Base-by-base conservation (phyloP, 2,113 vertebrate species). In the Alexandromys fortis region DNA sequence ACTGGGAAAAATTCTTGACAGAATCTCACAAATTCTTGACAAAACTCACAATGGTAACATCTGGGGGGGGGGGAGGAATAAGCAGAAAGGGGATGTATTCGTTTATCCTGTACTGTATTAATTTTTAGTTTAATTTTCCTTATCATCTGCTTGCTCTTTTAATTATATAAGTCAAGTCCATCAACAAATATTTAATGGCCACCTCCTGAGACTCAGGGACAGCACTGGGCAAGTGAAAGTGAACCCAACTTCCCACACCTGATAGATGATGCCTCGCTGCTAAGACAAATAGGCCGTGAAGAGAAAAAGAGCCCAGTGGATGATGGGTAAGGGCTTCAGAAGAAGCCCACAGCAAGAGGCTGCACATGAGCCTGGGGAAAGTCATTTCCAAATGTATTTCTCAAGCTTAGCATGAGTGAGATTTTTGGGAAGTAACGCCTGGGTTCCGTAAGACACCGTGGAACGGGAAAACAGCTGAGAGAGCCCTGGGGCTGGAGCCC, bases 131-230 rank as follows among this genome's bases (percentile, higher is more conserved):
- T 12, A 82, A 13, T 22, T 13, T 22, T 28, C 55, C 90, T 72
- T 30, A n/a, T 38, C 55, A 47, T 67, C 61, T 35, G 49, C 26
- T 89, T 61, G 89, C 5, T 47, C 65, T 21, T 67, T 86, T 78
- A 91, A 82, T 38, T 65, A 73, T 21, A 47, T n/a, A 76, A 92
- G n/a, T 92, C 42, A 76, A 92, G n/a, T 92, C n/a, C 24, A 49
- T 96, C 24, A 76, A 77, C 58, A 17, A 63, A 55, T 28, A 65
- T 52, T 81, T 72, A 87, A 93, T 47, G 28, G 58, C 14, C 33
- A 58, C 3, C n/a, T 28, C 58, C 33, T 52, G 47, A 22, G 4
- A 21, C 17, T 49, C 38, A 45, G 52, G 49, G n/a, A 65, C 1
- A 35, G n/a, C 65, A 11, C n/a, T 76, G 5, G 21, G 9, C 35